These are phyloP conservation scores for Micronycteris hirsuta DNA, from an alignment of 2,113 vertebrate genomes.

Conservation along the genomic window DNA sequence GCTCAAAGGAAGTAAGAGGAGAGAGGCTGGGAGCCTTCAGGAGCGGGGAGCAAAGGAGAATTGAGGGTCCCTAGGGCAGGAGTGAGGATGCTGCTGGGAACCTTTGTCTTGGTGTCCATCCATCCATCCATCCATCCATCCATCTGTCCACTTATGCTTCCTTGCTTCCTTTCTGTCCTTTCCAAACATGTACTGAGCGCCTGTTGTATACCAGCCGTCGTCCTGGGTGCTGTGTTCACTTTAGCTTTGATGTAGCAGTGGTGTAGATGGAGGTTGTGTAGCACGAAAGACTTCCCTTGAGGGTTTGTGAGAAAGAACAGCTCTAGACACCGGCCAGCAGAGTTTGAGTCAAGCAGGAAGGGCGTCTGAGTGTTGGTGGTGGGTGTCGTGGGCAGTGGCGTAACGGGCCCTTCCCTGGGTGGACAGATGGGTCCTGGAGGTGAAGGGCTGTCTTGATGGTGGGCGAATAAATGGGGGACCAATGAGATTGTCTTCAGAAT, in stretches of 20 bases:
- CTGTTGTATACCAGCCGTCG: neutral
- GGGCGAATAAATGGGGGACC: neutral
- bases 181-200: neutral
- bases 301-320: neutral
- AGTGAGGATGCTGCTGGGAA: neutral
- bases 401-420: neutral
- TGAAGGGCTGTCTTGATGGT: neutral
- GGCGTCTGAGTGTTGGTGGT: neutral
- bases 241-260: neutral
- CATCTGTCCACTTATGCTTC: neutral
- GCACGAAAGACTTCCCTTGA: neutral
- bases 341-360: neutral
- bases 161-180: neutral
- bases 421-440: neutral
- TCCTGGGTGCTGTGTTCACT: neutral
- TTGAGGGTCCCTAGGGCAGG: neutral
- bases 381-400: neutral
- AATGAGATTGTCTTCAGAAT: neutral
- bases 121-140: accelerated
- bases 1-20: neutral
- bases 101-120: neutral
- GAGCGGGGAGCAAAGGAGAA: neutral
- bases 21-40: neutral
- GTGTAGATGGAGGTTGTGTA: neutral
- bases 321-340: neutral